A percentile compares a stretch with the other conserved stretches of the same genome.
These are phyloP conservation scores for Micromesistius poutassou DNA, from an alignment of 2,797 vertebrate genomes.

Conservation along the genomic window DNA sequence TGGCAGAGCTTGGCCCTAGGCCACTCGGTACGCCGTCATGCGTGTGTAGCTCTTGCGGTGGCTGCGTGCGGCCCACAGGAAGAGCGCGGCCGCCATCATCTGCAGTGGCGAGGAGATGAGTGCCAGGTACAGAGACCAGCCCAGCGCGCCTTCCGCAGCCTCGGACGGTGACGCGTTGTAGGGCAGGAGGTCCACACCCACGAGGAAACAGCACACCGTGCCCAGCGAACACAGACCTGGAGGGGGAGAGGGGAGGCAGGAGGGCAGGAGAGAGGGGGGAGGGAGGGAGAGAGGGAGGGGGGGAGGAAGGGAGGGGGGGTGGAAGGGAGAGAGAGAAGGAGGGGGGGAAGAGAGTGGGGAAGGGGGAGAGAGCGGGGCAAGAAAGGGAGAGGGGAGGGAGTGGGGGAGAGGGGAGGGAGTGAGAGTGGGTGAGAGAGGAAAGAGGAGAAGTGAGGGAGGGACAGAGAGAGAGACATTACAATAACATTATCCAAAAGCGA, in stretches of 20 bases:
- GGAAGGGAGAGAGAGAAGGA: no score
- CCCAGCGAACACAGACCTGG: constrained; percentile 88
- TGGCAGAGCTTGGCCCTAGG: constrained; percentile 38
- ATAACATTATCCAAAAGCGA: background rate
- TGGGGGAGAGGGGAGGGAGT: no score
- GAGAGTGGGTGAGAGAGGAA: no score
- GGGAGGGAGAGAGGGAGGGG: no score
- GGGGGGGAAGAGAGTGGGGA: no score
- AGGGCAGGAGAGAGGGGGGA: background rate
- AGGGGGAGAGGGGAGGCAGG: background rate
- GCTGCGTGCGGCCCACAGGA: constrained; percentile 92
- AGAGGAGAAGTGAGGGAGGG: background rate
- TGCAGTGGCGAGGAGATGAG: constrained; percentile 92
- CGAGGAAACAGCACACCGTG: constrained; percentile 87
- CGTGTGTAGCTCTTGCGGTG: constrained; percentile 91
- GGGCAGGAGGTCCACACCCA: constrained; percentile 84
- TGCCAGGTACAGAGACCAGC: constrained; percentile 96
- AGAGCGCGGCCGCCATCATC: constrained; percentile 94
- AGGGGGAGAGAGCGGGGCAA: no score
- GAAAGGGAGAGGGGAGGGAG: no score
- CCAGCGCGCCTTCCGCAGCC: constrained; percentile 78
- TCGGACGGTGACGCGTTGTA: constrained; percentile 58
- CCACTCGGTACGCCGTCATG: constrained; percentile 88
- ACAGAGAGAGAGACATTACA: background rate
- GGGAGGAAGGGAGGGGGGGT: no score